Conservation (phyloP, 2,113 vertebrate genomes). For the Dolichallabes microphthalmus region DNA sequence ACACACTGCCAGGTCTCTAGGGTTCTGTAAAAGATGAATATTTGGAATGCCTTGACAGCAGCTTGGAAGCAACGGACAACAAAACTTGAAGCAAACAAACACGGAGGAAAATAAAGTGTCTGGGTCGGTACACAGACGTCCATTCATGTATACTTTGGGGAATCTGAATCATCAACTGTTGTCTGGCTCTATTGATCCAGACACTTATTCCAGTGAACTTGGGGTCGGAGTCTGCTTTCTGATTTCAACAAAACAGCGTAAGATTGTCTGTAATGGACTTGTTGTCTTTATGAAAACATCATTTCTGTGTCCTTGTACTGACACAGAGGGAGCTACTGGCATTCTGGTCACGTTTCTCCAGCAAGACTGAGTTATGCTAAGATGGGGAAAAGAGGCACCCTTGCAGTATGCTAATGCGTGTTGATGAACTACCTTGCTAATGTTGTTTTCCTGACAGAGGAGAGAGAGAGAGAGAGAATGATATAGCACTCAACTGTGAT, state of each 20-base stretch:
- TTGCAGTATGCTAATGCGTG: slow-evolving; percentile 68
- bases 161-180: slow-evolving; percentile 16
- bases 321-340: slow-evolving; percentile 46
- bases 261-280: neutral
- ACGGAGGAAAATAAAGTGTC: slow-evolving; percentile 45
- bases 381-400: slow-evolving; percentile 25
- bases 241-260: slow-evolving; percentile 4
- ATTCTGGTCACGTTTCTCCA: slow-evolving; percentile 60
- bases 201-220: slow-evolving; percentile 24
- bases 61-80: neutral
- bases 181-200: slow-evolving; percentile 31
- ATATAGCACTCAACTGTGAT: slow-evolving; percentile 53
- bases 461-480: slow-evolving; percentile 47
- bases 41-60: slow-evolving; percentile 55
- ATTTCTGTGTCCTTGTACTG: slow-evolving; percentile 18
- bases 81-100: slow-evolving; percentile 26
- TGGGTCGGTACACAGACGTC: slow-evolving; percentile 12
- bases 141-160: neutral
- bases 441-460: slow-evolving; percentile 61
- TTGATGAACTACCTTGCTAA: slow-evolving; percentile 74
- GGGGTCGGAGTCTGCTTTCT: neutral
- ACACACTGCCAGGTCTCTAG: neutral
- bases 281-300: neutral
- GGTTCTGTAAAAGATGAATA: slow-evolving; percentile 52
- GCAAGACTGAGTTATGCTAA: slow-evolving; percentile 20